A percentile compares a stretch with the other conserved stretches of the same genome.
Conservation (phyloP, 2,888 invertebrate species). For the Himalopsyche anomala region DNA sequence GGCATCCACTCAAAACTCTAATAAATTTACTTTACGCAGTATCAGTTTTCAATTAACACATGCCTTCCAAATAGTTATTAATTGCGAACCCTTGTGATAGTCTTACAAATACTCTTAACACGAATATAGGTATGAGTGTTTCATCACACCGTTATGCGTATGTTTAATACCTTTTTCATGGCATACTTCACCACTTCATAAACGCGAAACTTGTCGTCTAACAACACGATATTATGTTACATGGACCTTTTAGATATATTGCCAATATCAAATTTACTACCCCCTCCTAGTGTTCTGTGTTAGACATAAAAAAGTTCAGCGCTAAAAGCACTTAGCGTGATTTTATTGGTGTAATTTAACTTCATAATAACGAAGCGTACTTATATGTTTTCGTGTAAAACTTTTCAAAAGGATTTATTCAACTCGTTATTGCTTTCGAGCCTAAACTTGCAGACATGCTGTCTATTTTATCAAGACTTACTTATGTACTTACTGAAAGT, state of each 20-base stretch:
- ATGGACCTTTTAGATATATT: conserved; percentile 51
- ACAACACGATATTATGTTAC: conserved; percentile 58
- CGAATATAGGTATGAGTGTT: neutral
- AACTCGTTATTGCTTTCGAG: neutral
- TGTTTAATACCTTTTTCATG: conserved; percentile 45
- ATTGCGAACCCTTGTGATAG: neutral
- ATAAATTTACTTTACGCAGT: neutral
- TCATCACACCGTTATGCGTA: neutral
- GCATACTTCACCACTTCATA: conserved; percentile 53
- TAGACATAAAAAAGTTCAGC: conserved; percentile 50
- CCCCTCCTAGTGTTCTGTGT: conserved; percentile 42
- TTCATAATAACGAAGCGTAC: conserved; percentile 33
- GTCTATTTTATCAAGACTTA: conserved; percentile 40
- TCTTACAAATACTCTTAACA: neutral
- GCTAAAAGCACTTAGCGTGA: conserved; percentile 47
- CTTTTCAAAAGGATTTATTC: conserved; percentile 22
- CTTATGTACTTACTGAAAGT: neutral
- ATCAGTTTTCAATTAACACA: neutral
- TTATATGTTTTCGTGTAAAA: conserved; percentile 11
- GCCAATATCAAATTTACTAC: conserved; percentile 55
- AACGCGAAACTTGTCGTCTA: conserved; percentile 51
- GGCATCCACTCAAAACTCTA: too few relatives aligned
- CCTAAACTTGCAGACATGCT: conserved; percentile 63
- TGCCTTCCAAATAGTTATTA: neutral
- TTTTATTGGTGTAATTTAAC: conserved; percentile 48